phyloP scores from a whole-genome alignment of 2,888 invertebrate species.

The Yponomeuta plumbellus region DNA sequence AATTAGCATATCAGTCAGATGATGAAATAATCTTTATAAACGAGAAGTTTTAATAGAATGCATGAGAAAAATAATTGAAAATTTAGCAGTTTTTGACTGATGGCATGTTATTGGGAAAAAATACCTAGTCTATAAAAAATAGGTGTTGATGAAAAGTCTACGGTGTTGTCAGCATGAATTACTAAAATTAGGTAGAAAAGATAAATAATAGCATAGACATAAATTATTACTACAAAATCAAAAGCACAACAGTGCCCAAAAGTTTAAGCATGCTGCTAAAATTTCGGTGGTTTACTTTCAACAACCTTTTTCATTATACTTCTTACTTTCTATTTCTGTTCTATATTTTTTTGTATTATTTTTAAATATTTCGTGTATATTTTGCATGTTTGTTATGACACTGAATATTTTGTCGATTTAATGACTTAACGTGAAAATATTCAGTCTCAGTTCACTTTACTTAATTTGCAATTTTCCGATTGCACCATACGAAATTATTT shows the following conservation, averaged over 20 bases:
- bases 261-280: conserved; percentile 65
- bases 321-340: conserved; percentile 32
- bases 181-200: conserved; percentile 56
- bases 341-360: conserved; percentile 34
- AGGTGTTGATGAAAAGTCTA: conserved; percentile 30
- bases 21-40: background rate
- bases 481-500: conserved; percentile 34
- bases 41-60: conserved; percentile 30
- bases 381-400: conserved; percentile 49
- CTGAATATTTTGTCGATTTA: conserved; percentile 22
- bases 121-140: background rate
- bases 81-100: conserved; percentile 35
- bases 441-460: conserved; percentile 29
- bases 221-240: conserved; percentile 51
- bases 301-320: conserved; percentile 33
- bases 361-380: conserved; percentile 34
- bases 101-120: conserved; percentile 53
- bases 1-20: background rate
- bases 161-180: conserved; percentile 65
- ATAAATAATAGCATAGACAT: conserved; percentile 47
- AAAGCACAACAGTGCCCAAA: conserved; percentile 73
- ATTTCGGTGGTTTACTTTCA: conserved; percentile 50
- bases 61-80: conserved; percentile 47
- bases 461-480: conserved; percentile 40
- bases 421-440: conserved; percentile 30